Evolutionary conservation across 2,888 invertebrate genomes (phyloP).

Genomic region (Ommatoiulus sabulosus): DNA sequence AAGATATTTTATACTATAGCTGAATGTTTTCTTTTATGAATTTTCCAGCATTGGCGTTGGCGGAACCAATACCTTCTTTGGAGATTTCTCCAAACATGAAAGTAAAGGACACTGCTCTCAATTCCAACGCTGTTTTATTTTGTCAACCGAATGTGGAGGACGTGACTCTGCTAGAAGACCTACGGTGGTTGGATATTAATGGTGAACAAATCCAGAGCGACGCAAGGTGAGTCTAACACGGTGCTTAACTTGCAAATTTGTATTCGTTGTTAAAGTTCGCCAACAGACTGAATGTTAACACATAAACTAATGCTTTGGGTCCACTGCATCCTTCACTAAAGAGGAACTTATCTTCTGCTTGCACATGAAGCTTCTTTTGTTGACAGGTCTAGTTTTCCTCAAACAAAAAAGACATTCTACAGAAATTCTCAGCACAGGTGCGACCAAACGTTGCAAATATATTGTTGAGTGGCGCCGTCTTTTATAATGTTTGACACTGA

Average conservation of each 20-base stretch:
- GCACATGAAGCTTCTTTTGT: background rate
- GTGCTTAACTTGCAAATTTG: background rate
- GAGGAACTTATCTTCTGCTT: background rate
- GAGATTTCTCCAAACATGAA: constrained; percentile 16
- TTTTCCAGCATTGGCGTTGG: background rate
- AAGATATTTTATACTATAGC: background rate
- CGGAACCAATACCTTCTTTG: background rate
- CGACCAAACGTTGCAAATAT: background rate
- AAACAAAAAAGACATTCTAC: background rate
- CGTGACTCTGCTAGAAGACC: background rate
- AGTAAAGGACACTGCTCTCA: background rate
- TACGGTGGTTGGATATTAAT: constrained; percentile 18
- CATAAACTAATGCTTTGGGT: background rate
- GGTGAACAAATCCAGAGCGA: constrained; percentile 5
- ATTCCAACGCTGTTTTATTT: constrained; percentile 35
- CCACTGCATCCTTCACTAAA: background rate
- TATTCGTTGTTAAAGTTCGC: background rate
- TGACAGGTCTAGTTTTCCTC: constrained; percentile 1
- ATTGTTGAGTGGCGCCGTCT: background rate
- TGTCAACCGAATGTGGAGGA: constrained; percentile 37
- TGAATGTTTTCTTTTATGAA: background rate
- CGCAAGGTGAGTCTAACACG: constrained; percentile 41
- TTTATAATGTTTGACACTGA: background rate
- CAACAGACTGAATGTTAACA: background rate
- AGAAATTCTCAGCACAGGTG: background rate